These are phyloP conservation scores for Alaudala cheleensis DNA, from an alignment of 2,113 vertebrate species.

Conservation along the genomic window DNA sequence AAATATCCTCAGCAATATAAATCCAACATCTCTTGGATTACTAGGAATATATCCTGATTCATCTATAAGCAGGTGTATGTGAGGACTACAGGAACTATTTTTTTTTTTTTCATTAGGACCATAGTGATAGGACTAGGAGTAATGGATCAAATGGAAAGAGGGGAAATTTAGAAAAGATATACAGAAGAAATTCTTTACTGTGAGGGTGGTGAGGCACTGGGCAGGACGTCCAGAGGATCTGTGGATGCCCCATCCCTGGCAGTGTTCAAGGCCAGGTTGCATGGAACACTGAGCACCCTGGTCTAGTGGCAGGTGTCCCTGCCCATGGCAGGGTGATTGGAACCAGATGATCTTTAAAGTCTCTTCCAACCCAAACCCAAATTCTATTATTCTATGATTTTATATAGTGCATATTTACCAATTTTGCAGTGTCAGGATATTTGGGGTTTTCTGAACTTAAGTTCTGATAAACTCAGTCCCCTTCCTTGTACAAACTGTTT, in stretches of 20 bases:
- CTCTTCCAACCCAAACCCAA: neutral
- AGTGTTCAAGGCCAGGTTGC: neutral
- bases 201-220: neutral
- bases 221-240: neutral
- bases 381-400: neutral
- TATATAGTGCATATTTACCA: neutral
- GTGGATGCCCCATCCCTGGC: neutral
- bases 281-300: neutral
- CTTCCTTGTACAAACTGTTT: neutral
- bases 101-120: neutral
- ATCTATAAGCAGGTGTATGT: neutral
- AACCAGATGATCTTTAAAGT: neutral
- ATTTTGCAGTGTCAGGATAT: neutral
- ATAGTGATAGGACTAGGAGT: neutral
- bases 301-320: neutral
- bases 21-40: neutral
- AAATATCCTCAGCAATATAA: neutral
- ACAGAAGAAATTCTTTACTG: neutral
- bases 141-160: neutral
- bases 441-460: neutral
- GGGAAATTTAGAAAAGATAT: neutral
- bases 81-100: neutral
- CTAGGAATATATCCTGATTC: neutral
- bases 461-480: neutral
- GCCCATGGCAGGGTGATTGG: neutral